phyloP scores from a whole-genome alignment of 2,888 invertebrate genomes.

The Stomorhina lunata region DNA sequence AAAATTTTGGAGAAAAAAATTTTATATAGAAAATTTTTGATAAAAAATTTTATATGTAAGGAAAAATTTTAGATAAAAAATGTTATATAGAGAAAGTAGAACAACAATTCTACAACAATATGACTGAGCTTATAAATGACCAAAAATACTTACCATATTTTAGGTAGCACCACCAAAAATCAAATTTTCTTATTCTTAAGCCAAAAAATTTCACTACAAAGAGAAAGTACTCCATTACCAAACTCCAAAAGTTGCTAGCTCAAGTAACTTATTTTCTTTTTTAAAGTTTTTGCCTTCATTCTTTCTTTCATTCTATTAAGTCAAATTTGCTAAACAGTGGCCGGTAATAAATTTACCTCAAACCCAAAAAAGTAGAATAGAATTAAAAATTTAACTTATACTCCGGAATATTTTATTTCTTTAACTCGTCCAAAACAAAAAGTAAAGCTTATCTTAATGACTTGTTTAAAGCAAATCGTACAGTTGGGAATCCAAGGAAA shows the following conservation, averaged over 20 bases:
- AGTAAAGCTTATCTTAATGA: slow-evolving; percentile 56
- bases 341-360: slow-evolving; percentile 73
- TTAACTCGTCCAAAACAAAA: not conserved
- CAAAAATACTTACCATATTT: not conserved
- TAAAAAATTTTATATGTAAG: no score
- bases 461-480: slow-evolving; percentile 40
- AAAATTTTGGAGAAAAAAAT: no score
- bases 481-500: slow-evolving; percentile 2
- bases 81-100: no score
- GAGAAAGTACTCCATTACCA: slow-evolving; percentile 22
- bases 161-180: not conserved
- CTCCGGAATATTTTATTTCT: slow-evolving; percentile 32
- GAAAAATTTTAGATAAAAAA: no score
- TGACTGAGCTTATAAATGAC: not conserved
- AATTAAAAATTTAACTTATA: slow-evolving; percentile 75
- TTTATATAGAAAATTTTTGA: no score
- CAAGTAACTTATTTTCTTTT: slow-evolving; percentile 2
- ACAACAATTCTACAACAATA: no score
- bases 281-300: slow-evolving; percentile 61
- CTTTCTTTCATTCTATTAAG: slow-evolving; percentile 72
- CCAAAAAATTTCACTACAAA: slow-evolving; percentile 8
- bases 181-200: not conserved
- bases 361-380: slow-evolving; percentile 56
- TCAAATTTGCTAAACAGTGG: slow-evolving; percentile 71
- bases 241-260: slow-evolving; percentile 33